Evolutionary conservation across 2,888 invertebrate species (phyloP), one percentile per base, ranked within the genome.

Genomic region (Tromatobia lineatoria): DNA sequence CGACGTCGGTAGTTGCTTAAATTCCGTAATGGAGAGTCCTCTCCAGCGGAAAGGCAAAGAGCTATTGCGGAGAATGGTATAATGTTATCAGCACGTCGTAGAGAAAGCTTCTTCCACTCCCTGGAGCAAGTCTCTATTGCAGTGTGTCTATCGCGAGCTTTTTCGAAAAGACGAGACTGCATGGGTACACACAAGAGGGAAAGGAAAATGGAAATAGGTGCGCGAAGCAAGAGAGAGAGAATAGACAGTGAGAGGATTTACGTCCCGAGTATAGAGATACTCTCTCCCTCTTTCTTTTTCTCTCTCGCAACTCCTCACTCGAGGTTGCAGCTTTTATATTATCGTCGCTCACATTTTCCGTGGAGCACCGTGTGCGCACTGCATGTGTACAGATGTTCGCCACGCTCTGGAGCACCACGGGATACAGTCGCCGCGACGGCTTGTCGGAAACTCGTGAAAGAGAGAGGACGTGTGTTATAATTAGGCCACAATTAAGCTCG

Each of bases 401-500:
- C n/a, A 29, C 18, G 67, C 25, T 45, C 29, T n/a, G 50, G 13
- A 38, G 54, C 69, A 57, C 42, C 57, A 57, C 57, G 66, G 76
- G 76, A 64, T 47, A 71, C 64, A 57, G 45, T 70, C 45, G 64
- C 10, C 67, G 13, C n/a, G 1, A 10, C 3, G 0, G 73, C 64
- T 73, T 52, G 77, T 82, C 59, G 59, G 59, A 77, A 82, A 73
- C 38, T 59, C 67, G 67, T 61, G 67, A 59, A 59, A 47, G 64
- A 47, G 59, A 69, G 80, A 64, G 77, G 25, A 42, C 20, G 82
- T 78, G 83, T 67, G 83, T 83, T 86, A 86, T 88, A 87, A 87
- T 88, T 88, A 87, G 88, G 81, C 85, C 80, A 82, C 86, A 86
- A 88, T 88, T 88, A 88, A 88, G 84, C 85, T 79, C 70, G 80